Evolutionary conservation across 1,140 invertebrate species (phyloP), one percentile per base, ranked within the genome.

Genomic region (Ceratitis capitata): DNA sequence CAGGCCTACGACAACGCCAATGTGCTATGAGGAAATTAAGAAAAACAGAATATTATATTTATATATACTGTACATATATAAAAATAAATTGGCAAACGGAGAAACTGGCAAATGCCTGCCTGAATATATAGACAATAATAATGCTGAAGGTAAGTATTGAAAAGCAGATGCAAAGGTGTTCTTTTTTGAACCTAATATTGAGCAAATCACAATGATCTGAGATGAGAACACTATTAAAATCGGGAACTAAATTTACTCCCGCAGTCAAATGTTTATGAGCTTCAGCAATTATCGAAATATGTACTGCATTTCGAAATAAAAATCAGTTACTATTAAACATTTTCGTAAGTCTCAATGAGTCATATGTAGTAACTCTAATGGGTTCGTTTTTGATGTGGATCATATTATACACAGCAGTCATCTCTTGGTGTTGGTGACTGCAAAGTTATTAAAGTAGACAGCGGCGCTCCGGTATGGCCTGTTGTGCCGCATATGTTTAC

Each of bases 21-120:
- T 78, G 45, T 78, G 69, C n/a, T 78, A 45, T 78, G 69, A 78
- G 39, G 39, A 78, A 78, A 78, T 42, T 45, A 26, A 78, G 69
- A 78, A 78, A 61, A 45, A 78, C 69, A 78, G 7, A 78, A 78
- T 45, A n/a, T 78, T 78, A 45, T 9, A 78, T 39, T 39, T 64
- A 64, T 12, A 64, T 39, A 9, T 39, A n/a, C n/a, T n/a, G n/a
- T n/a, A n/a, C n/a, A 10, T 78, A 45, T 78, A 45, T 45, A 78
- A 78, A 78, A 45, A 78, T 78, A 78, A 78, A 78, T 78, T 78
- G 16, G 39, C 69, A 16, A 78, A 78, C 35, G 39, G 39, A 32
- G 32, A 45, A 42, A 23, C 39, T 23, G 35, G 32, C 69, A 47
- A 78, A 26, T 23, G n/a, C 23, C 32, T 42, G 19, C n/a, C n/a